Base-by-base conservation (phyloP, 2,797 vertebrate species). In the Muscicapa comitata region DNA sequence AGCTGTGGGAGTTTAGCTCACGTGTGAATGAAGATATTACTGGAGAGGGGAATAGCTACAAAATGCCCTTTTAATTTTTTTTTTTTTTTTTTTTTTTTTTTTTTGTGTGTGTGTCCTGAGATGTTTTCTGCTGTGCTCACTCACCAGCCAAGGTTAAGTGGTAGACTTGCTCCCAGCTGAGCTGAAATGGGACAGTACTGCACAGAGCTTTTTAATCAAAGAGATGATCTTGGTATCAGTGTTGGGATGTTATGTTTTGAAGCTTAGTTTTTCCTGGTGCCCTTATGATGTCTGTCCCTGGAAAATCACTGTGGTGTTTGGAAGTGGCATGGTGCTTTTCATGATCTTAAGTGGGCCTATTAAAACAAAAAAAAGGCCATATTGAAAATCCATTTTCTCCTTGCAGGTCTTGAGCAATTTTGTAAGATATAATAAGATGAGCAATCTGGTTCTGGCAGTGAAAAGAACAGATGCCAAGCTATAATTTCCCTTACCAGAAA, bases 401-500 rank as follows among this genome's bases (percentile, higher is more conserved):
- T 96, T 95, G 87, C 80, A 95, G 93, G 87, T 96, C 93, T 80
- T 76, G 75, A 94, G 62, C 93, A 96, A 91, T 97, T 97, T 96
- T 96, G 66, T 95, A 95, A 95, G 92, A 73, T 96, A 93, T 96
- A 97, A 96, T 95, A 97, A 96, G 95, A 97, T 96, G 90, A 96
- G 95, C 97, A 97, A 95, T 96, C 94, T 96, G 95, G 91, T 97
- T 97, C 94, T 96, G 93, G 94, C 96, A 95, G 94, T 93, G 94
- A 94, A 96, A 96, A 95, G 93, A 96, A 96, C 92, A 97, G 94
- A 97, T 95, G 95, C 82, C 85, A 90, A 91, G 90, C 94, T 97
- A 87, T 97, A 95, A 96, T 96, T 97, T 96, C 75, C 50, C 61
- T 90, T 95, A 92, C 77, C 72, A 96, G 94, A 96, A 96, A 95